These are phyloP conservation scores for Micrastur ruficollis DNA, from an alignment of 2,797 vertebrate species.

Conservation along the genomic window DNA sequence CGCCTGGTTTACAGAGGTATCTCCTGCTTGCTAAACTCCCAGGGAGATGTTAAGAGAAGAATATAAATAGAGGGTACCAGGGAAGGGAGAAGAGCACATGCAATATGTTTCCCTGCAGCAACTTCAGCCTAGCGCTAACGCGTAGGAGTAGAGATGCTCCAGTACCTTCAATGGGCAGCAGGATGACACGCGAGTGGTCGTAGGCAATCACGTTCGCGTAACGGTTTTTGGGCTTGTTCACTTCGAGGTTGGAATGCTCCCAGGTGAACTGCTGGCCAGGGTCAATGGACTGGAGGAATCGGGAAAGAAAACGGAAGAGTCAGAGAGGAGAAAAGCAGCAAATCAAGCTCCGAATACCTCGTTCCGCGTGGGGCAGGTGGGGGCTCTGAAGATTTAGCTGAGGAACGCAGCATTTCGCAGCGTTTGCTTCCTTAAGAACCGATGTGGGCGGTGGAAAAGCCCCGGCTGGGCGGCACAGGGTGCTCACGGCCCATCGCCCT, in stretches of 20 bases:
- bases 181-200: conserved; percentile 94
- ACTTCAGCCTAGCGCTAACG: accelerated
- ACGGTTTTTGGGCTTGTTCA: conserved; percentile 98
- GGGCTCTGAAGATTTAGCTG: neutral
- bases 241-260: conserved; percentile 98
- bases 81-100: neutral
- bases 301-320: neutral
- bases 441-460: neutral
- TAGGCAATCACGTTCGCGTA: conserved; percentile 98
- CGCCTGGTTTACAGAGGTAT: neutral
- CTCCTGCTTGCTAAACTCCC: neutral
- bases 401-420: accelerated
- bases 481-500: neutral
- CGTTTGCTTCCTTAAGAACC: accelerated
- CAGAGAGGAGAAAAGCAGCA: neutral
- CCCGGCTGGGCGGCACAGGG: accelerated
- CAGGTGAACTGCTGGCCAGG: conserved; percentile 99
- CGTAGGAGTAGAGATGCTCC: accelerated
- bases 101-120: neutral
- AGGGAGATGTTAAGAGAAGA: neutral
- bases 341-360: neutral
- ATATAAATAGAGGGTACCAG: neutral
- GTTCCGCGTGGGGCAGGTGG: accelerated
- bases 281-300: conserved; percentile 87
- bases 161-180: conserved; percentile 92